Evolutionary conservation across 2,888 invertebrate genomes (phyloP), one percentile per base, ranked within the genome.

Genomic region (Drosophila phalerata): DNA sequence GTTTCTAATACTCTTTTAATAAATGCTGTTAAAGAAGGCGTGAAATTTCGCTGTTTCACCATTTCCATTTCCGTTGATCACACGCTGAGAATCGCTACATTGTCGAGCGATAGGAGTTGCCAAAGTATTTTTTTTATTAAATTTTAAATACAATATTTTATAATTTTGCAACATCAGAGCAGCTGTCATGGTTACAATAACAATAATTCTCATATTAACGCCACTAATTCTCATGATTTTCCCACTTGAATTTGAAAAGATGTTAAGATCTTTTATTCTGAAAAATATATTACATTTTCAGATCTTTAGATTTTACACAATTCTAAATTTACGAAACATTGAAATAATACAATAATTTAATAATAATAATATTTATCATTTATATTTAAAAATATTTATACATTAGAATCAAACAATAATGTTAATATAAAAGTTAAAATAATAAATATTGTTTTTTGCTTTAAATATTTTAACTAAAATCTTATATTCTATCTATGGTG

Each of bases 1-100:
- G 65, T 63, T 62, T 81, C 66, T 72, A 73, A 76, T 81, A 84
- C 72, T 68, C 69, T 73, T 81, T 88, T 90, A 86, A 83, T 90
- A 88, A 88, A 90, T 69, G 78, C 70, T 81, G 88, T 86, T 88
- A 85, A 90, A 83, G 90, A 88, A 89, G 89, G 89, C 89, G 89
- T 90, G 86, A 90, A 89, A 89, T 79, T 79, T 76, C 72, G 70
- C 76, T 76, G 77, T 81, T 78, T 71, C 77, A 78, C 69, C 73
- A 74, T 81, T 88, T 74, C 60, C 79, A 56, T 56, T 56, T 56
- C 56, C 57, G 76, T 30, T 58, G 78, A 69, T 69, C 76, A 62
- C 76, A 78, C 68, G 82, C 78, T 71, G 84, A 25, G 85, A 60
- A 61, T 64, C 61, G 63, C 68, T 17, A 72, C 56, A 65, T 58